phyloP scores from a whole-genome alignment of 2,888 invertebrate genomes.

The Agrotis segetum region DNA sequence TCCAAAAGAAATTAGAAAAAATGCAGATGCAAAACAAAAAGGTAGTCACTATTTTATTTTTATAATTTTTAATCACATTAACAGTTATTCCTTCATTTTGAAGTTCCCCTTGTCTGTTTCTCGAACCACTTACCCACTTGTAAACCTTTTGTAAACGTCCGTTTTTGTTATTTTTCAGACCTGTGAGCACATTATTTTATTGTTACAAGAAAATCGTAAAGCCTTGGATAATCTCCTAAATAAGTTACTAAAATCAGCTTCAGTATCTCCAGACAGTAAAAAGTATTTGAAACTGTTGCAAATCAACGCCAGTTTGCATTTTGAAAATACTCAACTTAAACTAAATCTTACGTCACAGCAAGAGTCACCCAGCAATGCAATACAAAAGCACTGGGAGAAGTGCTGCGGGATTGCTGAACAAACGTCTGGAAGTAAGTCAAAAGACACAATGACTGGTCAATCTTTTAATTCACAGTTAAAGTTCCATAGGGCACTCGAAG shows the following conservation, averaged over 20 bases:
- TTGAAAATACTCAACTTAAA: conserved; percentile 74
- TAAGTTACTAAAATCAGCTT: conserved; percentile 65
- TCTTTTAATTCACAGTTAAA: conserved; percentile 49
- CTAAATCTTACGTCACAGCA: conserved; percentile 59
- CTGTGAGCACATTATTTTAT: conserved; percentile 66
- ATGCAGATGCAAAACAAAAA: conserved; percentile 72
- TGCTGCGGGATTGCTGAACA: conserved; percentile 22
- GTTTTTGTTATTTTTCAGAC: conserved; percentile 63
- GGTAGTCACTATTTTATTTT: conserved; percentile 34
- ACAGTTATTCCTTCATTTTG: too few species aligned
- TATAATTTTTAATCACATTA: neutral
- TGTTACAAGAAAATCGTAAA: conserved; percentile 70
- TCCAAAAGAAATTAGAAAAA: conserved; percentile 76
- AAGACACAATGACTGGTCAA: conserved; percentile 35
- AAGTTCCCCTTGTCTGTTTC: too few species aligned
- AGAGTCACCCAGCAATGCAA: conserved; percentile 23
- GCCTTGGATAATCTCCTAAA: conserved; percentile 65
- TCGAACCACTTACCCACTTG: neutral
- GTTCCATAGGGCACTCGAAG: conserved; percentile 23
- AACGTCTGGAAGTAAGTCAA: conserved; percentile 32
- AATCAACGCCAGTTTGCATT: conserved; percentile 71
- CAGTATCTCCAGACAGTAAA: conserved; percentile 65
- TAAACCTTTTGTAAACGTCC: neutral
- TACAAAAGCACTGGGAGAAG: conserved; percentile 25
- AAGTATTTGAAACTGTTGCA: conserved; percentile 71